Conservation (phyloP, 2,888 invertebrate species). For the Oscheius sp. region DNA sequence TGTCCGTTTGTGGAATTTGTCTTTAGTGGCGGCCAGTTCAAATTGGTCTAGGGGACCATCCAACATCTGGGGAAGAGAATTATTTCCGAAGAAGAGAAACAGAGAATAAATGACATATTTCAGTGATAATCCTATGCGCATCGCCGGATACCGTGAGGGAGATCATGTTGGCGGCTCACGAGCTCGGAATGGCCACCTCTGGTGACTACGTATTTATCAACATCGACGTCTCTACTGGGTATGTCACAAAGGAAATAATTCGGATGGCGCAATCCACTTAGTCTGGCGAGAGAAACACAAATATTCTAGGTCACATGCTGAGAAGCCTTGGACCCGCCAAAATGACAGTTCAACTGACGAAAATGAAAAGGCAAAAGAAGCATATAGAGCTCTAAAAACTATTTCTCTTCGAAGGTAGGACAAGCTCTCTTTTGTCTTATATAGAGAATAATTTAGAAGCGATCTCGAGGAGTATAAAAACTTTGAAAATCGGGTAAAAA, state of each 20-base stretch:
- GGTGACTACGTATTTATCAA: constrained; percentile 99
- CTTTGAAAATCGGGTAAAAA: constrained; percentile 81
- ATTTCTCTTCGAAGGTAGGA: constrained; percentile 81
- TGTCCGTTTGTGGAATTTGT: not conserved
- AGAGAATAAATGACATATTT: constrained; percentile 56
- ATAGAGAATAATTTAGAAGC: constrained; percentile 59
- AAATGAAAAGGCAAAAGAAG: constrained; percentile 83
- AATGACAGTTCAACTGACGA: constrained; percentile 82
- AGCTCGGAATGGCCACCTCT: constrained; percentile 91
- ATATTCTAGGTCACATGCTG: constrained; percentile 70
- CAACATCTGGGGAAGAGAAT: not conserved
- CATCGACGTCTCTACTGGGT: constrained; percentile 95
- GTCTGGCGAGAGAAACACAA: too few species aligned
- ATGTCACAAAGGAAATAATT: too few species aligned
- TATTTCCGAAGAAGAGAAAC: not conserved
- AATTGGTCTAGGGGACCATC: not conserved
- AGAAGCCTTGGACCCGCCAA: constrained; percentile 86
- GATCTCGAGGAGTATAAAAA: constrained; percentile 82
- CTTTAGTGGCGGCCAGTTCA: not conserved
- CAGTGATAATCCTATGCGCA: constrained; percentile 95
- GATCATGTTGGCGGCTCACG: constrained; percentile 92
- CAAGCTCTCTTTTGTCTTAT: not conserved
- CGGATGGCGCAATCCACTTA: constrained; percentile 23
- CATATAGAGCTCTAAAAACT: constrained; percentile 81
- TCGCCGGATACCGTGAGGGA: constrained; percentile 87